A percentile compares a stretch with the other conserved stretches of the same genome.
Evolutionary conservation across 64 coral and sea anemone genomes (phyloP).

Genomic region (Acropora tenuis): DNA sequence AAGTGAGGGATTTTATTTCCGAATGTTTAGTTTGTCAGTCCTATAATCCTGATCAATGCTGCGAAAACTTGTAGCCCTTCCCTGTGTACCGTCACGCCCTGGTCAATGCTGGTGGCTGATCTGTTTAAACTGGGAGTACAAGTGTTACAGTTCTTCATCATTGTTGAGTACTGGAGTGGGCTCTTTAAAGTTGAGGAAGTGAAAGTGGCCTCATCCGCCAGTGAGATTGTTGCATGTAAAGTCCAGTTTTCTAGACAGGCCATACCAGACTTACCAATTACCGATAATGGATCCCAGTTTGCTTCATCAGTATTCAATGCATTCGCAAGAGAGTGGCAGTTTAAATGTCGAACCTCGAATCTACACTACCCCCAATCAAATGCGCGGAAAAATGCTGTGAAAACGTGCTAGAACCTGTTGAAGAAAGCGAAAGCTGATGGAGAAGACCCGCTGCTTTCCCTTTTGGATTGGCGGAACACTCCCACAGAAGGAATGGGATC

Average conservation of each 20-base stretch:
- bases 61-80: background rate
- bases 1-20: constrained; percentile 43
- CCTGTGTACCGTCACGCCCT: background rate
- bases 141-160: background rate
- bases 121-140: constrained; percentile 43
- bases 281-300: constrained; percentile 64
- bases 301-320: constrained; percentile 21
- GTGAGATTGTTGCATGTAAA: constrained; percentile 40
- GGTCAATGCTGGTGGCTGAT: constrained; percentile 43
- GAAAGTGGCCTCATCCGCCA: background rate
- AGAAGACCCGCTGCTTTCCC: constrained; percentile 40
- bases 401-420: constrained; percentile 38
- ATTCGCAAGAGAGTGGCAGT: constrained; percentile 42
- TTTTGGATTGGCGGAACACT: constrained; percentile 14
- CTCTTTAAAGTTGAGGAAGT: constrained; percentile 68
- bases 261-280: constrained; percentile 47
- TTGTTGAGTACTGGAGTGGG: constrained; percentile 58
- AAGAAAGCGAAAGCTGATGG: constrained; percentile 48
- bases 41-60: constrained; percentile 20
- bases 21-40: constrained; percentile 32
- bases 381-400: constrained; percentile 45
- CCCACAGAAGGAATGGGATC: constrained; percentile 23
- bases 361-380: constrained; percentile 60
- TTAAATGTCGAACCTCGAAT: constrained; percentile 1
- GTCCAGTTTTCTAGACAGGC: constrained; percentile 50